A percentile compares a stretch with the other conserved stretches of the same genome.
Conservation (phyloP, 2,113 vertebrate species). For the Lampris incognitus region DNA sequence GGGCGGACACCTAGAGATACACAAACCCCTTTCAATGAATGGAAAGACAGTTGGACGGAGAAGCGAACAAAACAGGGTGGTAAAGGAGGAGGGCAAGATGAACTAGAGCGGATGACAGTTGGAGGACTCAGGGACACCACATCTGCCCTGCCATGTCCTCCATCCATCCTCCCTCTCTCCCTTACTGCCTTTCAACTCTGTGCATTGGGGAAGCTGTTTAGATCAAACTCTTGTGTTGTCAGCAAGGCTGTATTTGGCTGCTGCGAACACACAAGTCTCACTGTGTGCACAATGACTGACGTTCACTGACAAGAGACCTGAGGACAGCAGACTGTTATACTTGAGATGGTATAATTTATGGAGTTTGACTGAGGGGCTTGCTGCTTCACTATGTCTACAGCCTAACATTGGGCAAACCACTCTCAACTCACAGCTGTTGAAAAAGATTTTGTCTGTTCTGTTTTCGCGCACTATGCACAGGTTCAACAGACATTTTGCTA, state of each 20-base stretch:
- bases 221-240: conserved; percentile 11
- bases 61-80: conserved; percentile 12
- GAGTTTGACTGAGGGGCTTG: conserved; percentile 23
- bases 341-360: conserved; percentile 27
- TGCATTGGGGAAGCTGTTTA: conserved; percentile 20
- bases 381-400: conserved; percentile 24
- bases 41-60: conserved; percentile 23
- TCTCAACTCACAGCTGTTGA: conserved; percentile 24
- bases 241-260: conserved; percentile 6
- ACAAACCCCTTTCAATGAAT: conserved; percentile 13
- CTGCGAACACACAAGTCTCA: conserved; percentile 9
- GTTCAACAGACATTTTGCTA: conserved; percentile 50
- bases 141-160: conserved; percentile 17
- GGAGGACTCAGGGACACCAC: conserved; percentile 26
- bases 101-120: conserved; percentile 22
- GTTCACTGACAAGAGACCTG: conserved; percentile 37
- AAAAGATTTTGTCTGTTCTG: conserved; percentile 12
- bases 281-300: conserved; percentile 9
- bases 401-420: conserved; percentile 19
- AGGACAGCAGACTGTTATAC: conserved; percentile 22
- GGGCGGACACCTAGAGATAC: conserved; percentile 25
- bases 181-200: conserved; percentile 19
- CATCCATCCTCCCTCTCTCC: conserved; percentile 33
- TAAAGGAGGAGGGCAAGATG: not conserved
- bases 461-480: conserved; percentile 68